A percentile compares a stretch with the other conserved stretches of the same genome.
Evolutionary conservation across 2,113 vertebrate species (phyloP).

Genomic region (Crotophaga sulcirostris): DNA sequence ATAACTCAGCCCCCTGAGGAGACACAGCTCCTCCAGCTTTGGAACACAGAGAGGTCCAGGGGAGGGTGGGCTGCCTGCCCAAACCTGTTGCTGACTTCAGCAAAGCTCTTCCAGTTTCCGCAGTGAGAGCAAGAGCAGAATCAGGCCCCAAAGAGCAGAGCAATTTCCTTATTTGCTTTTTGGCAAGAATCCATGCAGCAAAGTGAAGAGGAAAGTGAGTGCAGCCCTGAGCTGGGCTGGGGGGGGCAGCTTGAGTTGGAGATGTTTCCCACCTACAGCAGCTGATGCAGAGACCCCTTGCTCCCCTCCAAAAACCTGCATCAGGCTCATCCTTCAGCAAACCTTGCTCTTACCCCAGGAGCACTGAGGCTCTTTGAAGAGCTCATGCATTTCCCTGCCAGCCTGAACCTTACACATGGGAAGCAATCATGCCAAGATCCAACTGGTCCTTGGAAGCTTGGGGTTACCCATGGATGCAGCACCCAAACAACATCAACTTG

Average conservation of each 20-base stretch:
- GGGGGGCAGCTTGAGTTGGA: neutral
- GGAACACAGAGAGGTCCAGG: neutral
- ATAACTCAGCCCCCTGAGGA: neutral
- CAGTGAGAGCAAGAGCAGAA: neutral
- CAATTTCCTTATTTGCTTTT: neutral
- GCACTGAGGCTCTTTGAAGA: neutral
- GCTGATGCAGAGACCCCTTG: neutral
- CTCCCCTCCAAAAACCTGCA: rapidly evolving
- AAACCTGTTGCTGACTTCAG: neutral
- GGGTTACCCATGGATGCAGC: neutral
- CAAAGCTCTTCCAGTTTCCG: neutral
- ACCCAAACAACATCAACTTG: neutral
- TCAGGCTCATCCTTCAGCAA: neutral
- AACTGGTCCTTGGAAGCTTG: rapidly evolving
- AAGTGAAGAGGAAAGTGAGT: rapidly evolving
- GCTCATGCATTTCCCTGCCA: rapidly evolving
- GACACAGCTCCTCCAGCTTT: rapidly evolving
- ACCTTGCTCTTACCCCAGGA: neutral
- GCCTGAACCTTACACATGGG: rapidly evolving
- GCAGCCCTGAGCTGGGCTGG: neutral
- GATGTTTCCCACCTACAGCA: neutral
- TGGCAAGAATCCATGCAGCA: neutral
- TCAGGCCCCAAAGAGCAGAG: neutral
- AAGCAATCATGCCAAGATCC: neutral
- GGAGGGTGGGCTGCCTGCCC: neutral